Evolutionary conservation across 2,888 invertebrate species (phyloP).

Genomic region (Bibio marci): DNA sequence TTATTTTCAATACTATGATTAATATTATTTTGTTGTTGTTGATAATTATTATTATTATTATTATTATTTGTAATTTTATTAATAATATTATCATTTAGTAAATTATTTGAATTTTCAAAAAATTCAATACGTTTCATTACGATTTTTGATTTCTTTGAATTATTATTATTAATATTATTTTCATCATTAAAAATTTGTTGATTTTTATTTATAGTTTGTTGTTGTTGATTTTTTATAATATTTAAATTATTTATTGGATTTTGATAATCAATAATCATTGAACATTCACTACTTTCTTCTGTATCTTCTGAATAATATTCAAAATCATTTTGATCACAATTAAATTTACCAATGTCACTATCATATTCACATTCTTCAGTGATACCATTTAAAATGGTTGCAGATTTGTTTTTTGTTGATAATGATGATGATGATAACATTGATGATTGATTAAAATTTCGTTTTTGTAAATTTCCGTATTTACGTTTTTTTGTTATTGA

Average conservation of each 20-base stretch:
- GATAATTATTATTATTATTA: constrained; percentile 3
- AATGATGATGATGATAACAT: too few relatives aligned
- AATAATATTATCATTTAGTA: background rate
- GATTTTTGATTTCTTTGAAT: constrained; percentile 10
- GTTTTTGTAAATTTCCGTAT: background rate
- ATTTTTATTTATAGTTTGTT: background rate
- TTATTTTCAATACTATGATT: background rate
- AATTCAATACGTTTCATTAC: constrained; percentile 27
- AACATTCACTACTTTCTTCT: background rate
- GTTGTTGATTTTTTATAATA: background rate
- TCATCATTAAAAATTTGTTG: background rate
- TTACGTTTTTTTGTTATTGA: constrained; percentile 7
- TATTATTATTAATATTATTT: constrained; percentile 3
- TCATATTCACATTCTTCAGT: constrained; percentile 10
- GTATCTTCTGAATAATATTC: background rate
- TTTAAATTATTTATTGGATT: constrained; percentile 2
- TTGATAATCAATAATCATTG: background rate
- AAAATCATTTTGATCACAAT: constrained; percentile 5
- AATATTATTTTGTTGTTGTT: background rate
- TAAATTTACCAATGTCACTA: constrained; percentile 11
- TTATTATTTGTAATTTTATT: constrained; percentile 4
- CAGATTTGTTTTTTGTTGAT: too few relatives aligned
- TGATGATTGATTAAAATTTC: background rate
- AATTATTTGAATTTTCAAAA: constrained; percentile 15
- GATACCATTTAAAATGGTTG: constrained; percentile 8